A percentile compares a stretch with the other conserved stretches of the same genome.
phyloP scores from a whole-genome alignment of 1,140 invertebrate species.

The Apis mellifera region DNA sequence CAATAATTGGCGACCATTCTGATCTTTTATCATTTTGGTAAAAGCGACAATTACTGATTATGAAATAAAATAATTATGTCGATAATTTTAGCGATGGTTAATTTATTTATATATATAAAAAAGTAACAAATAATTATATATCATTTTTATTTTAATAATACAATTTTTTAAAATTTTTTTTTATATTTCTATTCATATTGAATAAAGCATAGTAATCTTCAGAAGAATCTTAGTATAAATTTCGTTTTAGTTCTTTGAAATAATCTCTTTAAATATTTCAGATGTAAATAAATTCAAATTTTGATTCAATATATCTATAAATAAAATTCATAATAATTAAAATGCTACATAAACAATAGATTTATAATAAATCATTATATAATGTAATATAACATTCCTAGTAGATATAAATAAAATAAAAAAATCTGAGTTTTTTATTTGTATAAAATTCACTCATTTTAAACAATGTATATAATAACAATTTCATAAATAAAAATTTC shows the following conservation, averaged over 20 bases:
- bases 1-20: conserved; percentile 82
- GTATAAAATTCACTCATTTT: no score
- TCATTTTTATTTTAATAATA: background rate
- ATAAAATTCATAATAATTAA: no score
- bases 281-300: no score
- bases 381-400: no score
- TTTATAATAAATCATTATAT: no score
- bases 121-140: background rate
- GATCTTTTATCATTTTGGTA: conserved; percentile 82
- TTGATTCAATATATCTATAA: no score
- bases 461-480: no score
- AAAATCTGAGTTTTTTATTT: no score
- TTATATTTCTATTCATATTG: conserved; percentile 86
- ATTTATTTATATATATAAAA: conserved; percentile 74
- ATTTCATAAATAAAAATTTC: no score
- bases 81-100: conserved; percentile 82
- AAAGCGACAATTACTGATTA: conserved; percentile 91
- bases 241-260: conserved; percentile 86
- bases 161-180: background rate
- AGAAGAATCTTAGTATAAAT: conserved; percentile 89
- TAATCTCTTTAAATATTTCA: no score
- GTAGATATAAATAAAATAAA: no score
- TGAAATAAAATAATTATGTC: conserved; percentile 94
- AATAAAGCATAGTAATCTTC: conserved; percentile 86
- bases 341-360: no score